phyloP scores from a whole-genome alignment of 2,797 vertebrate species.

The Oryzias sinensis region DNA sequence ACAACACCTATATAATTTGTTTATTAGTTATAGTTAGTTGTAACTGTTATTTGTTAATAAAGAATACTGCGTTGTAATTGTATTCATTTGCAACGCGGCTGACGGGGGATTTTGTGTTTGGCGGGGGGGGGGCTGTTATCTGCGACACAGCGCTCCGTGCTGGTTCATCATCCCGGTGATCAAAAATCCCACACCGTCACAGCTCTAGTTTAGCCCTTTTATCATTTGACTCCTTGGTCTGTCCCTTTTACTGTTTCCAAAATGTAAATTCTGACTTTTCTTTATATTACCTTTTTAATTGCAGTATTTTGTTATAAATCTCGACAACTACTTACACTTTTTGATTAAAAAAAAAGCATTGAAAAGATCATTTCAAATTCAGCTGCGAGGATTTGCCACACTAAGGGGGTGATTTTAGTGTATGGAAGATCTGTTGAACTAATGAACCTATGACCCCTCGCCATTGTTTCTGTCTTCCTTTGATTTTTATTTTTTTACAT shows the following conservation, averaged over 20 bases:
- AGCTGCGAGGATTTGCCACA: background rate
- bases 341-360: constrained; percentile 12
- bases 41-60: too few species aligned
- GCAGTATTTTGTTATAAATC: constrained; percentile 13
- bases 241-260: constrained; percentile 18
- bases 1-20: too few species aligned
- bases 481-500: background rate
- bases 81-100: too few species aligned
- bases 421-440: too few species aligned
- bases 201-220: constrained; percentile 40
- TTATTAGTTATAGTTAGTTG: too few species aligned
- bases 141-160: too few species aligned
- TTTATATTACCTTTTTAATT: constrained; percentile 25
- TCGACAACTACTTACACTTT: constrained; percentile 4
- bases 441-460: constrained; percentile 1
- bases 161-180: too few species aligned
- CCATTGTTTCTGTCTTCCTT: background rate
- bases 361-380: constrained; percentile 9
- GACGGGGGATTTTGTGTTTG: too few species aligned
- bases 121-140: too few species aligned
- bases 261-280: constrained; percentile 28
- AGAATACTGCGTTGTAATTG: too few species aligned
- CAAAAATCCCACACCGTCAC: too few species aligned
- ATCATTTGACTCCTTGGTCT: constrained; percentile 44
- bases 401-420: constrained; percentile 14